Evolutionary conservation across 2,797 vertebrate genomes (phyloP).

Genomic region (Anomalospiza imberbis): DNA sequence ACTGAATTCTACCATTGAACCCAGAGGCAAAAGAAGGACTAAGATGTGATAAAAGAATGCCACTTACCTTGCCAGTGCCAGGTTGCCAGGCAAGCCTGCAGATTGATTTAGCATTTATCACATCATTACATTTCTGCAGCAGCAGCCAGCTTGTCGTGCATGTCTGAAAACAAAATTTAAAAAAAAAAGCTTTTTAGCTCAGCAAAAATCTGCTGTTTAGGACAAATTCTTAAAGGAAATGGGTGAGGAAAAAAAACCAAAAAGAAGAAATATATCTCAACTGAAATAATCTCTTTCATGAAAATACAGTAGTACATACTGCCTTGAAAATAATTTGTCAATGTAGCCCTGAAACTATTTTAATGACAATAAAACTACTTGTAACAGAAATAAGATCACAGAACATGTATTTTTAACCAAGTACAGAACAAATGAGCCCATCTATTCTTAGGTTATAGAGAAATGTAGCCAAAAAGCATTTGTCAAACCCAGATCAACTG

Average conservation of each 20-base stretch:
- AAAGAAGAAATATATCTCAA: neutral
- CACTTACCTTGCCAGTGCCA: constrained; percentile 79
- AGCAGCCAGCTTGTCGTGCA: constrained; percentile 82
- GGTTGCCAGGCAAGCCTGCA: constrained; percentile 94
- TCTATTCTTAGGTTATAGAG: neutral
- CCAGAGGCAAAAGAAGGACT: neutral
- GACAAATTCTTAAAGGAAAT: neutral
- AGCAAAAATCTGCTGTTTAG: neutral
- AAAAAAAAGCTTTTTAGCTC: neutral
- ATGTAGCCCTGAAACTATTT: neutral
- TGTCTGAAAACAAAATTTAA: constrained; percentile 72
- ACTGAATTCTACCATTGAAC: neutral
- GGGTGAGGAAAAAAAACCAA: accelerated
- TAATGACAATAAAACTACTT: neutral
- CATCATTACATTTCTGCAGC: constrained; percentile 89
- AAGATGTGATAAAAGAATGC: neutral
- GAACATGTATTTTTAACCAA: neutral
- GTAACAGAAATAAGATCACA: neutral
- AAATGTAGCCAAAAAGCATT: neutral
- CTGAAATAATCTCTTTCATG: neutral
- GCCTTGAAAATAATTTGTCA: neutral
- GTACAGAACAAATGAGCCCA: neutral
- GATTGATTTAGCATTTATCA: constrained; percentile 88
- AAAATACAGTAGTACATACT: neutral
- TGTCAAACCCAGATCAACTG: neutral